Evolutionary conservation across 2,113 vertebrate species (phyloP).

Genomic region (Epinephelus lanceolatus): DNA sequence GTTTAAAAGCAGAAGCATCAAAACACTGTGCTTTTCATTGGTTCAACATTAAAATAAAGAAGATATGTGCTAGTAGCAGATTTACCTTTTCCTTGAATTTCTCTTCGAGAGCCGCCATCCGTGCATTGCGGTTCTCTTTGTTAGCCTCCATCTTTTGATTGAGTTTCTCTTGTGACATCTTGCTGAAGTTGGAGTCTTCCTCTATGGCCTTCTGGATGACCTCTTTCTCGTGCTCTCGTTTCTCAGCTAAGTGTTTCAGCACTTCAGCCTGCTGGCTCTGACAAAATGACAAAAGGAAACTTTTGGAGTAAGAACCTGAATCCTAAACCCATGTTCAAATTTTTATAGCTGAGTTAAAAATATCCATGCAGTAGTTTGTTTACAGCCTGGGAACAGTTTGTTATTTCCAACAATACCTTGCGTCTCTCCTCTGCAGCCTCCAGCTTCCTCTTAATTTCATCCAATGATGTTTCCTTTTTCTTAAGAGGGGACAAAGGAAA

Average conservation of each 20-base stretch:
- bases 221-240: conserved; percentile 95
- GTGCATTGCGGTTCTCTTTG: conserved; percentile 95
- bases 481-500: conserved; percentile 92
- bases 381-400: not conserved
- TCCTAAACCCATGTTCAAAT: not conserved
- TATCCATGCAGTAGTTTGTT: not conserved
- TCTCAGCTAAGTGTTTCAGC: conserved; percentile 94
- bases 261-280: conserved; percentile 94
- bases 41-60: not conserved
- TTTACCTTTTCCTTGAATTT: conserved; percentile 95
- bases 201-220: conserved; percentile 96
- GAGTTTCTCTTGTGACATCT: conserved; percentile 95
- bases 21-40: not conserved
- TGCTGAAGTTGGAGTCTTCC: conserved; percentile 95
- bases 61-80: not conserved
- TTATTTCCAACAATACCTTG: conserved; percentile 85
- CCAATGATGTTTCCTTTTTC: conserved; percentile 94
- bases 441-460: conserved; percentile 95
- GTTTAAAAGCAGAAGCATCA: conserved; percentile 14
- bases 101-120: conserved; percentile 93
- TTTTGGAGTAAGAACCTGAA: not conserved
- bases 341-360: not conserved
- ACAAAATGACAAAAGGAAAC: not conserved
- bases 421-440: conserved; percentile 96
- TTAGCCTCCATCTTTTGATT: conserved; percentile 97